Evolutionary conservation across 1,140 invertebrate species (phyloP).

Genomic region (Anagrus nilaparvatae): DNA sequence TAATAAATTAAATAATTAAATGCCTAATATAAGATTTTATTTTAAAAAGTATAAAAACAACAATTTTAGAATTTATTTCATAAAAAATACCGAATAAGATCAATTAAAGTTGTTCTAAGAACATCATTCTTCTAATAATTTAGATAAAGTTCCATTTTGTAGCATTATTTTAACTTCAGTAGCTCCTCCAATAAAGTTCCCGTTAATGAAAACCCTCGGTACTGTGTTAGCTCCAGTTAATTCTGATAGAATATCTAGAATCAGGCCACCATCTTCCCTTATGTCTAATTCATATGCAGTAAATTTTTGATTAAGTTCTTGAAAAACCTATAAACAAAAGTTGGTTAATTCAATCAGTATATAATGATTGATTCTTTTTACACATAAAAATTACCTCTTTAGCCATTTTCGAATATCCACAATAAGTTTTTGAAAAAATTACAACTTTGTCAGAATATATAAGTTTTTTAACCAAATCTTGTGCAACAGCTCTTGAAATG

Average conservation of each 20-base stretch:
- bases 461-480: constrained; percentile 46
- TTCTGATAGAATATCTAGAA: constrained; percentile 67
- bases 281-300: constrained; percentile 75
- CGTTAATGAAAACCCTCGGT: constrained; percentile 84
- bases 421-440: constrained; percentile 82
- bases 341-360: constrained; percentile 1
- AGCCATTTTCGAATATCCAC: constrained; percentile 82
- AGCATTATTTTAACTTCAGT: constrained; percentile 68
- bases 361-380: too few species aligned
- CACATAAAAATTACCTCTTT: constrained; percentile 44
- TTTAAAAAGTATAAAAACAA: too few species aligned
- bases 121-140: too few species aligned
- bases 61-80: too few species aligned
- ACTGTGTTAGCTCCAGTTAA: constrained; percentile 82
- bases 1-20: too few species aligned
- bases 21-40: too few species aligned
- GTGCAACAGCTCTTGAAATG: too few species aligned
- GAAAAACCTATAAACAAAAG: constrained; percentile 52
- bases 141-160: constrained; percentile 48
- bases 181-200: constrained; percentile 85
- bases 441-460: constrained; percentile 67
- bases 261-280: constrained; percentile 60
- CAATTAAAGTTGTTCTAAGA: too few species aligned
- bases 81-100: too few species aligned
- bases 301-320: constrained; percentile 58